Conservation (phyloP, 2,888 invertebrate genomes). For the Argyra leucocephala region DNA sequence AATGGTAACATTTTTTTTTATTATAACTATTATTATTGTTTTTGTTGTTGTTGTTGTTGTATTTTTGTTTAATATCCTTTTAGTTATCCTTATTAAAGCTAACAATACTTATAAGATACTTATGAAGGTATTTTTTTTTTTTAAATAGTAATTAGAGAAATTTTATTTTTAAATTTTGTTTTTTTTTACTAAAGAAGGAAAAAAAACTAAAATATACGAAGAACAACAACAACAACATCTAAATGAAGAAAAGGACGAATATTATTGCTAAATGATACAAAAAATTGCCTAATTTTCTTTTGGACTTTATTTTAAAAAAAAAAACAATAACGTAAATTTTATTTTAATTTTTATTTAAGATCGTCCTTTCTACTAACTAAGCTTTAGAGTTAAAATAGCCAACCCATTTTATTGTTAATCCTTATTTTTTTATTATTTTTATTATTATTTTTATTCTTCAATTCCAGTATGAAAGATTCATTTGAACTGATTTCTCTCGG, state of each 20-base stretch:
- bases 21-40: too few relatives aligned
- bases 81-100: background rate
- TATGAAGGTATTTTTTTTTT: background rate
- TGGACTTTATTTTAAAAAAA: background rate
- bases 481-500: too few relatives aligned
- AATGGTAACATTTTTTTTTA: too few relatives aligned
- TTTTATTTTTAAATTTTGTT: too few relatives aligned
- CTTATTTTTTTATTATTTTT: background rate
- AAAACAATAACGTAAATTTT: background rate
- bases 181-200: too few relatives aligned
- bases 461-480: too few relatives aligned
- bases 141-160: background rate
- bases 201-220: background rate
- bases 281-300: background rate
- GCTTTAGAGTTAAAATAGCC: too few relatives aligned
- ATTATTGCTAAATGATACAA: conserved; percentile 4
- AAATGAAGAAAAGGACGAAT: background rate
- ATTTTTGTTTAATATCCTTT: too few relatives aligned
- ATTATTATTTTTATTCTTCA: background rate
- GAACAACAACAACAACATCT: too few relatives aligned
- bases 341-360: background rate
- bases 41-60: too few relatives aligned
- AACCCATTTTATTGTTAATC: background rate
- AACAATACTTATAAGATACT: background rate
- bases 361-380: background rate